Evolutionary conservation across 2,113 vertebrate genomes (phyloP), one percentile per base, ranked within the genome.

Genomic region (Phoxinus phoxinus): DNA sequence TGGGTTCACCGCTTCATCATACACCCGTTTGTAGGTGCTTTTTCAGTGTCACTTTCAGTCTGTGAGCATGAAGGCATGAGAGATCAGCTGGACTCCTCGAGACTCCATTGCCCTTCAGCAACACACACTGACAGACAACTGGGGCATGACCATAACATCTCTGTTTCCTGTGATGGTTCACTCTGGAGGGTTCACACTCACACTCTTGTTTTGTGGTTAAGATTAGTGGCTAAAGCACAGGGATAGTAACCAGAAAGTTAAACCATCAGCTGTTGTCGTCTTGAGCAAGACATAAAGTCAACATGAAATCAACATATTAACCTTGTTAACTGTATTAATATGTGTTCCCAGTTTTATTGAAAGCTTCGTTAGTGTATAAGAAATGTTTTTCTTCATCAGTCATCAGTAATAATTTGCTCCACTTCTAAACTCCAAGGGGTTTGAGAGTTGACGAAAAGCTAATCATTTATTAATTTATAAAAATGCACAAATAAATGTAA

Each of bases 51-150:
- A 27, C 21, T 1, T 37, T 35, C 65, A 69, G 17, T 69, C 32
- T 37, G 67, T 23, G 67, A 21, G 67, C 32, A 37, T 21, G 19
- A 37, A 69, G 65, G 32, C 65, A 69, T 37, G 32, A 69, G 8
- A 69, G 32, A 4, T 8, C 19, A 69, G 32, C 17, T 21, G 2
- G 69, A 23, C 21, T 41, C 19, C 19, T 41, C 2, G 23, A 25
- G 10, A 73, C 23, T 11, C 27, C 63, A 32, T 67, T 67, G 71
- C 71, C 46, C 73, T 51, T 75, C 73, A 51, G n/a, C n/a, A 51
- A 27, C 46, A 17, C 30, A 17, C 35, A 56, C 74, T 13, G 48
- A 56, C 48, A 32, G 74, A 35, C 17, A 11, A 21, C 46, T 23
- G 32, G 17, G 8, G 48, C 74, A 56, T 77, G 74, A 35, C 27